Conservation (phyloP, 53 echinoderm and acorn worm species). For the Patiria pectinifera region DNA sequence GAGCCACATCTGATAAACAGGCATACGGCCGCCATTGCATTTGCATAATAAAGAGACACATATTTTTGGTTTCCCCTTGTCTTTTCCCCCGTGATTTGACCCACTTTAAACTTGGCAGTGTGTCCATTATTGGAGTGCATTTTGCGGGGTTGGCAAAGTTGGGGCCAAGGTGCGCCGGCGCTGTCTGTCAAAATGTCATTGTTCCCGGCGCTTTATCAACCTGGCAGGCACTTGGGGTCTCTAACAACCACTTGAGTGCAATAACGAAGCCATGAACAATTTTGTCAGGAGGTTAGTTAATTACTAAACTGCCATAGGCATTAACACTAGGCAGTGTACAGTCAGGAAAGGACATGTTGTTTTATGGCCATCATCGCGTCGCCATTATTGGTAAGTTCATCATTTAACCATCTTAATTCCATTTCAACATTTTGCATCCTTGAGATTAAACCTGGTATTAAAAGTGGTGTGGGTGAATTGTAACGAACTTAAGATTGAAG, state of each 20-base stretch:
- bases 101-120: background rate
- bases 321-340: too few species aligned
- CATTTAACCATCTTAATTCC: too few species aligned
- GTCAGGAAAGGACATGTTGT: too few species aligned
- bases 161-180: constrained; percentile 5
- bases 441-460: too few species aligned
- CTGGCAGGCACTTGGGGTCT: constrained; percentile 1
- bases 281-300: background rate
- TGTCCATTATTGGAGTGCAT: background rate
- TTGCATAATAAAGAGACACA: background rate
- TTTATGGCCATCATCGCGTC: too few species aligned
- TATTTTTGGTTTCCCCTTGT: background rate
- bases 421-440: too few species aligned
- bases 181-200: background rate
- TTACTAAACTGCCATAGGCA: background rate
- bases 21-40: background rate
- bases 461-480: too few species aligned
- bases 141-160: background rate
- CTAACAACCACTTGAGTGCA: constrained; percentile 24
- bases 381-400: too few species aligned
- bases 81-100: background rate
- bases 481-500: too few species aligned
- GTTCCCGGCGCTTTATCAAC: background rate
- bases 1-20: too few species aligned
- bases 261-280: background rate